Base-by-base conservation (phyloP, 2,888 invertebrate genomes). In the Aleiodes alternator region DNA sequence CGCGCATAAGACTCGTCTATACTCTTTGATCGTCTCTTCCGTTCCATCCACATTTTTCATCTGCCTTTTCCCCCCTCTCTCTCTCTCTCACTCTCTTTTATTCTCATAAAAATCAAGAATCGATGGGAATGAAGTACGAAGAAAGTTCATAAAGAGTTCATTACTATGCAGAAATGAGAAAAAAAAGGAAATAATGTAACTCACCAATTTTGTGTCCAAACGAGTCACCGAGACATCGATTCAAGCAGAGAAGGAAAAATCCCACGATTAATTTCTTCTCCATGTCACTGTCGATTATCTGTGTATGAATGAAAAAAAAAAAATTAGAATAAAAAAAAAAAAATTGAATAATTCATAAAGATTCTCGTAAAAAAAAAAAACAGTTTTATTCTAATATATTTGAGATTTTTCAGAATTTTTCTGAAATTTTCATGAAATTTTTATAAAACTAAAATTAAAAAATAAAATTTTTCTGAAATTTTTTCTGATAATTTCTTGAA, bases 1-100 rank as follows among this genome's bases (percentile, higher is more conserved):
- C 69, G 57, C 57, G 61, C 73, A 66, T 72, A 76, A 78, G 29
- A 68, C 31, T 51, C 64, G 64, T 64, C 68, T 68, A 68, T 68
- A 68, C 51, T 51, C 68, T 68, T 68, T 51, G 64, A 64, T 48
- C 43, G 9, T 64, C 64, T 64, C 48, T 48, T 64, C 64, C 48
- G 64, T 43, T 43, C 43, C 64, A 16, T 16, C 29, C 64, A 48
- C 23, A 38, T 64, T 38, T 59, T 34, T 61, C 48, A 50, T 57
- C 69, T 12, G 16, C 11, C 12, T 38, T 16, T 43, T 64, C 31
- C n/a, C 0, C 31, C 31, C n/a, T 0, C 31, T 53, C 12, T 31
- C 34, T 61, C 48, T 48, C 50, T 72, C 51, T 57, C 61, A 14
- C n/a, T 51, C n/a, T 51, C 34, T 61, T 43, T 43, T 9, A 59